Base-by-base conservation (phyloP, 2,888 invertebrate genomes). In the Microplitis deprimator region DNA sequence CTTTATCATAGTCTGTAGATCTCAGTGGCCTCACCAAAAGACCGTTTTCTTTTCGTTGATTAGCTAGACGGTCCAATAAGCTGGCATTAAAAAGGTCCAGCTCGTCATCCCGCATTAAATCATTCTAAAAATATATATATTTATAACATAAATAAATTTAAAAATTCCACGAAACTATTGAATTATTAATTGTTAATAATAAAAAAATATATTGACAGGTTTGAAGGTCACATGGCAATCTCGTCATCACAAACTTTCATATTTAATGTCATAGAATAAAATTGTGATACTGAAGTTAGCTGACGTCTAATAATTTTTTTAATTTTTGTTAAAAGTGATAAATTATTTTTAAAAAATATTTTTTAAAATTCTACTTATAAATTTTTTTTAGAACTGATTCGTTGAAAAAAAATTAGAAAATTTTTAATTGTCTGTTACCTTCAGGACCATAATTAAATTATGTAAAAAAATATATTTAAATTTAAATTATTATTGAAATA, bases 1-100 rank as follows among this genome's bases (percentile, higher is more conserved):
- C 93, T 90, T 94, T 95, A 82, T 96, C 94, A 89, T 93, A 97
- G 87, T 98, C 97, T 0, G 92, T 92, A 69, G 94, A 91, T 87
- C 94, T 93, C 20, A 98, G 91, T 0, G 97, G 96, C 82, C 97
- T 92, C 39, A 97, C 93, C 10, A 93, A 90, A 84, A 97, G 92
- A 92, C 95, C 86, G 76, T 87, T 86, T 10, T 83, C 80, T 0
- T 75, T 77, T 8, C 86, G 81, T 70, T 84, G 79, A 77, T 84
- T 80, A n/a, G 85, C 82, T 40, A 88, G 81, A 70, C 84, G 83
- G 68, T 87, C 86, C 72, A 89, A 79, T 76, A 89, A 79, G 74
- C 76, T 84, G 29, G 85, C 78, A 77, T 85, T 86, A 38, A 89
- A 89, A 6, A 89, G 81, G 78, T 87, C 82, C 60, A 77, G 72